phyloP scores from a whole-genome alignment of 2,797 vertebrate genomes.

The Coracias cyanogaster region DNA sequence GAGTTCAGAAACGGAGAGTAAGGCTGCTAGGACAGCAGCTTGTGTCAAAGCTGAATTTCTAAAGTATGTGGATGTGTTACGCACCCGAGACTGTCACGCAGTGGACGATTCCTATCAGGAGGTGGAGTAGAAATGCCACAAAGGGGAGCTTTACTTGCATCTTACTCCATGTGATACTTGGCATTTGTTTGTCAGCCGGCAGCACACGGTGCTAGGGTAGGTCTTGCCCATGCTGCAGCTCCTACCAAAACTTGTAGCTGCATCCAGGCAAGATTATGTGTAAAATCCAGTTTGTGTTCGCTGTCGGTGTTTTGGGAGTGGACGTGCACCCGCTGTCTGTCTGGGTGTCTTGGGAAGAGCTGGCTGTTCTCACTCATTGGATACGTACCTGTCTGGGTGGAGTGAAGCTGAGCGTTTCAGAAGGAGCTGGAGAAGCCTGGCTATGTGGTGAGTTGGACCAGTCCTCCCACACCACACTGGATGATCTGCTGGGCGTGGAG shows the following conservation, averaged over 20 bases:
- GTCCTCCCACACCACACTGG: neutral
- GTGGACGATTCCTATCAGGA: neutral
- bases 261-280: neutral
- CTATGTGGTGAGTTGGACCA: neutral
- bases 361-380: neutral
- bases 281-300: neutral
- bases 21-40: neutral
- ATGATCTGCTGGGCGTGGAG: neutral
- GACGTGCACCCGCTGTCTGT: neutral
- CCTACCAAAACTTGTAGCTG: neutral
- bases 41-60: neutral
- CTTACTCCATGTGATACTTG: accelerated
- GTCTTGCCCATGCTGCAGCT: neutral
- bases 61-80: accelerated
- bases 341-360: accelerated
- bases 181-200: accelerated
- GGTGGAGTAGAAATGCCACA: accelerated
- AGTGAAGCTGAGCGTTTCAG: neutral
- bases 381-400: neutral
- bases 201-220: neutral
- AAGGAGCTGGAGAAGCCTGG: neutral
- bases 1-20: neutral
- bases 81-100: neutral
- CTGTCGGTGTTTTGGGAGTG: neutral
- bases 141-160: neutral